phyloP scores from a whole-genome alignment of 2,113 vertebrate genomes.

The Anser brachyrhynchus region DNA sequence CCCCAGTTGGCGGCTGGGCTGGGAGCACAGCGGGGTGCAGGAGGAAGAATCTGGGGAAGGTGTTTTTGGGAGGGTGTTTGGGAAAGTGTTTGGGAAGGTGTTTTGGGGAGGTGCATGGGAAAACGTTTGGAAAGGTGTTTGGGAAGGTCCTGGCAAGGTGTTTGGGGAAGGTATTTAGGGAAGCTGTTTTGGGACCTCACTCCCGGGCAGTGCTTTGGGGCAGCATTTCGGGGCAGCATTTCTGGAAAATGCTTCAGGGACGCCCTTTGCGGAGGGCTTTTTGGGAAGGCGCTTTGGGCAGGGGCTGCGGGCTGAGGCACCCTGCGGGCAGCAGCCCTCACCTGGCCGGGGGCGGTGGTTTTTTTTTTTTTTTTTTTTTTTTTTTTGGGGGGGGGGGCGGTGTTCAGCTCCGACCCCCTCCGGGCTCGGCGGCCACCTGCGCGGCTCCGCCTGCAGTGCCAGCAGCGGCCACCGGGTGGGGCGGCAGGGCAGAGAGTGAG shows the following conservation, averaged over 20 bases:
- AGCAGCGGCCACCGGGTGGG: constrained; percentile 67
- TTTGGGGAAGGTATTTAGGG: not conserved
- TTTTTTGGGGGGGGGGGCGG: too few species aligned
- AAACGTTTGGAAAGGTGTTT: not conserved
- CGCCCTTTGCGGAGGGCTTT: rapidly evolving
- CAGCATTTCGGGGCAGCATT: not conserved
- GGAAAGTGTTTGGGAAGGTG: not conserved
- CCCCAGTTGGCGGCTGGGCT: not conserved
- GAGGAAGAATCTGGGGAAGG: too few species aligned
- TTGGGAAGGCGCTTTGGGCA: not conserved
- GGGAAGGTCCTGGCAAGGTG: not conserved
- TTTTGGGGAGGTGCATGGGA: not conserved
- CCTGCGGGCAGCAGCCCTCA: not conserved
- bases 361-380: too few species aligned
- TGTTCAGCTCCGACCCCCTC: not conserved
- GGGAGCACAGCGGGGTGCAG: not conserved
- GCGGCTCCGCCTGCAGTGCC: constrained; percentile 26
- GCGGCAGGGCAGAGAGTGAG: constrained; percentile 73
- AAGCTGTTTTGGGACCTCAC: not conserved
- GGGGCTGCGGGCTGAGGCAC: too few species aligned
- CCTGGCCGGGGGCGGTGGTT: too few species aligned
- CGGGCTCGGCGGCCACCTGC: not conserved
- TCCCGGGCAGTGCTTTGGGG: not conserved
- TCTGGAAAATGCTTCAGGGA: not conserved
- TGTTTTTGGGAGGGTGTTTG: not conserved